Percentiles rank a stretch among this genome's conserved stretches.
phyloP scores from a whole-genome alignment of 2,888 invertebrate genomes.

The Adela reaumurella region DNA sequence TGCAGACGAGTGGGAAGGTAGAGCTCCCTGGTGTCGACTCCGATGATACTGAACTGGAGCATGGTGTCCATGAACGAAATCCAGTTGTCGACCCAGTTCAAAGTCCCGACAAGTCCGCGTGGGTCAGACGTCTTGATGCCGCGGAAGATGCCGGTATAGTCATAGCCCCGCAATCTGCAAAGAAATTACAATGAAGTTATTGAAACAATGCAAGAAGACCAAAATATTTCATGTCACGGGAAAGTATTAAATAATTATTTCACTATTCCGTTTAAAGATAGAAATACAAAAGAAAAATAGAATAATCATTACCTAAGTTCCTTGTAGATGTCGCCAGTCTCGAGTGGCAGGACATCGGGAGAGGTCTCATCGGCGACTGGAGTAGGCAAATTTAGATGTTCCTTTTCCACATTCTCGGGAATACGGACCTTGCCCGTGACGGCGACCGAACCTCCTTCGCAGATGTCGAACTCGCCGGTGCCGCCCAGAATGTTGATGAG shows the following conservation, averaged over 20 bases:
- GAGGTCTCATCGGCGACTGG: conserved; percentile 26
- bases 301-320: conserved; percentile 62
- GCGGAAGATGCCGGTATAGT: conserved; percentile 77
- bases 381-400: conserved; percentile 56
- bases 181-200: background rate
- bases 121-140: conserved; percentile 76
- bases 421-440: conserved; percentile 75
- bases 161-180: conserved; percentile 75
- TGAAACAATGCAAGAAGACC: too few species aligned
- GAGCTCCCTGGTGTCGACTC: conserved; percentile 72
- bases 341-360: conserved; percentile 52
- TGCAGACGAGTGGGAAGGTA: conserved; percentile 87
- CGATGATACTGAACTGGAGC: conserved; percentile 87
- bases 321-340: conserved; percentile 75
- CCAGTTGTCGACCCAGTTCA: conserved; percentile 91
- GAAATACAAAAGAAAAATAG: too few species aligned
- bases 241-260: too few species aligned
- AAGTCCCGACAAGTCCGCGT: conserved; percentile 64
- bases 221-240: too few species aligned
- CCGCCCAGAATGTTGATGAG: conserved; percentile 80
- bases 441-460: conserved; percentile 75
- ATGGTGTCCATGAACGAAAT: conserved; percentile 94
- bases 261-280: too few species aligned
- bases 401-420: conserved; percentile 61
- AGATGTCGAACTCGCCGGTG: too few species aligned